A percentile compares a stretch with the other conserved stretches of the same genome.
These are phyloP conservation scores for Halcyon smyrnensis DNA, from an alignment of 2,797 vertebrate species.

Conservation along the genomic window DNA sequence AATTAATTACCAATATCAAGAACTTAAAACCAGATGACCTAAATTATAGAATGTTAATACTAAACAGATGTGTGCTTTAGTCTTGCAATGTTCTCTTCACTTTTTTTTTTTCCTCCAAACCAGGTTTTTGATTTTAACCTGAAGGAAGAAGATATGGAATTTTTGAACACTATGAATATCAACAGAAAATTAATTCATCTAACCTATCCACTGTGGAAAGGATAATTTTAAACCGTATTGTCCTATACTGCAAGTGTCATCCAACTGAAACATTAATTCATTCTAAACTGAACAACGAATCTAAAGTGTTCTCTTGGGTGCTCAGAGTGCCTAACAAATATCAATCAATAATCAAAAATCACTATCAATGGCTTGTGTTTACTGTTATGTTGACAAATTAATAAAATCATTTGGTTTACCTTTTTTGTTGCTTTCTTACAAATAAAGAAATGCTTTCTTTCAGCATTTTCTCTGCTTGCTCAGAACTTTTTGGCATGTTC, in stretches of 20 bases:
- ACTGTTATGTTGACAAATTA: not conserved
- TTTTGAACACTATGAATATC: slow-evolving; percentile 15
- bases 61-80: not conserved
- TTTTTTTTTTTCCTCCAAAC: not conserved
- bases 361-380: not conserved
- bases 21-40: not conserved
- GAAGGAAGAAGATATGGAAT: slow-evolving; percentile 21
- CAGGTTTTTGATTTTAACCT: slow-evolving; percentile 67
- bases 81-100: not conserved
- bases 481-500: not conserved
- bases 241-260: not conserved
- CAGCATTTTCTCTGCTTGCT: not conserved
- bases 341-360: not conserved
- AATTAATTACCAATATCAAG: not conserved
- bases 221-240: not conserved
- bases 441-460: not conserved
- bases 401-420: not conserved
- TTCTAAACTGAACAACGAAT: not conserved
- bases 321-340: not conserved
- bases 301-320: not conserved
- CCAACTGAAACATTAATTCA: not conserved
- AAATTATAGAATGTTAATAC: not conserved
- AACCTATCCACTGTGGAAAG: slow-evolving; percentile 25
- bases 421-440: not conserved
- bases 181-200: slow-evolving; percentile 49